These are phyloP conservation scores for Chloroceryle inda DNA, from an alignment of 2,797 vertebrate genomes.

Conservation along the genomic window DNA sequence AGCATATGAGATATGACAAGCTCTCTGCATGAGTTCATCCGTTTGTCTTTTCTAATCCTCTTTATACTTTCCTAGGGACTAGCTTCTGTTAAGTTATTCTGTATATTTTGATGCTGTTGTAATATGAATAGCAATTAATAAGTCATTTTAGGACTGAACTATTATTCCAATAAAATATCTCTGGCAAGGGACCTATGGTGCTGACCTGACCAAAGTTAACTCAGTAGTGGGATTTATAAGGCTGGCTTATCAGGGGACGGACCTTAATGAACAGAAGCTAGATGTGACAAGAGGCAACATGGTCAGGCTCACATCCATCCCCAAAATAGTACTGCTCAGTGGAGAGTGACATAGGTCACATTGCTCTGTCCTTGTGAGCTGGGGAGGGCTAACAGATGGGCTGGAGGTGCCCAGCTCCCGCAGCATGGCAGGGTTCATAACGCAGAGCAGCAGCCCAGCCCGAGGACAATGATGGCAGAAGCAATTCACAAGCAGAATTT, in stretches of 20 bases:
- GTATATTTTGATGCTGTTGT: constrained; percentile 18
- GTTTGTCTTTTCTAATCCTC: constrained; percentile 63
- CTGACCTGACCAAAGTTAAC: background rate
- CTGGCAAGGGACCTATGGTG: background rate
- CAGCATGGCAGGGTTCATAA: background rate
- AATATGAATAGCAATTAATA: constrained; percentile 20
- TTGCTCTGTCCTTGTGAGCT: accelerated
- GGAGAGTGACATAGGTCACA: accelerated
- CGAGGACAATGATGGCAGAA: background rate
- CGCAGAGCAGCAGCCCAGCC: background rate
- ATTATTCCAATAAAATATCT: background rate
- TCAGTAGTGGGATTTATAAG: background rate
- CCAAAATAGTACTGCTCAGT: background rate
- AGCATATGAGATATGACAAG: constrained; percentile 55
- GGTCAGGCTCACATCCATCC: background rate
- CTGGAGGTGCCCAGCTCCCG: accelerated
- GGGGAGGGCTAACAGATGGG: accelerated
- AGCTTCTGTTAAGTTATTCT: constrained; percentile 9
- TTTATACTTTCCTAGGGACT: constrained; percentile 20
- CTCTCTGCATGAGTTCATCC: constrained; percentile 43
- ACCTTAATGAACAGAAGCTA: background rate
- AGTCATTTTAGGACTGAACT: background rate
- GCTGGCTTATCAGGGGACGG: background rate
- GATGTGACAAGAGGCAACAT: background rate
- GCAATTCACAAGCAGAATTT: background rate